Conservation (phyloP, 2,888 invertebrate species). For the Heliconius sara region DNA sequence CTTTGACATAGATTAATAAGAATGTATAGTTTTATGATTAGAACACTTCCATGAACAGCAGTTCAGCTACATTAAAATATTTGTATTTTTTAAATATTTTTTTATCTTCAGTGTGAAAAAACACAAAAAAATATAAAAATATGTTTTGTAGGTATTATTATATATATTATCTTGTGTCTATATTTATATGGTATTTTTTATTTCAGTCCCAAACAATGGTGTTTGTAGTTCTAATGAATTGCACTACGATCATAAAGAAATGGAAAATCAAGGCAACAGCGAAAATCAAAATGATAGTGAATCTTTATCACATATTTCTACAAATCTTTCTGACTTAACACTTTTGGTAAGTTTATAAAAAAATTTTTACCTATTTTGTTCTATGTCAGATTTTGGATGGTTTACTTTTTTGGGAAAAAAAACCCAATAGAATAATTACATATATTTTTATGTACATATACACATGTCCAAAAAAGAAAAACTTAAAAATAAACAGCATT, state of each 20-base stretch:
- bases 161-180: neutral
- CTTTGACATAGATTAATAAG: neutral
- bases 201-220: conserved; percentile 71
- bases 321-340: conserved; percentile 72
- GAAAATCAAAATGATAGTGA: conserved; percentile 71
- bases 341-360: conserved; percentile 67
- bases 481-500: too few relatives aligned
- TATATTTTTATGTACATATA: too few relatives aligned
- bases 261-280: conserved; percentile 55
- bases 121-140: too few relatives aligned
- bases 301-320: conserved; percentile 69
- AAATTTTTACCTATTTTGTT: neutral
- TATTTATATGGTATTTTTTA: conserved; percentile 15
- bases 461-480: too few relatives aligned
- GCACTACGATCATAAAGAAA: conserved; percentile 56
- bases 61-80: neutral
- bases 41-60: neutral
- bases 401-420: too few relatives aligned
- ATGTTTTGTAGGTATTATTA: too few relatives aligned
- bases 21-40: neutral
- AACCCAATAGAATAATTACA: too few relatives aligned
- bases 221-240: conserved; percentile 59
- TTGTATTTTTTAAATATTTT: neutral
- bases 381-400: too few relatives aligned
- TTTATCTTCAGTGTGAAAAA: too few relatives aligned